These are phyloP conservation scores for Sylvia borin DNA, from an alignment of 2,797 vertebrate species.

Conservation along the genomic window DNA sequence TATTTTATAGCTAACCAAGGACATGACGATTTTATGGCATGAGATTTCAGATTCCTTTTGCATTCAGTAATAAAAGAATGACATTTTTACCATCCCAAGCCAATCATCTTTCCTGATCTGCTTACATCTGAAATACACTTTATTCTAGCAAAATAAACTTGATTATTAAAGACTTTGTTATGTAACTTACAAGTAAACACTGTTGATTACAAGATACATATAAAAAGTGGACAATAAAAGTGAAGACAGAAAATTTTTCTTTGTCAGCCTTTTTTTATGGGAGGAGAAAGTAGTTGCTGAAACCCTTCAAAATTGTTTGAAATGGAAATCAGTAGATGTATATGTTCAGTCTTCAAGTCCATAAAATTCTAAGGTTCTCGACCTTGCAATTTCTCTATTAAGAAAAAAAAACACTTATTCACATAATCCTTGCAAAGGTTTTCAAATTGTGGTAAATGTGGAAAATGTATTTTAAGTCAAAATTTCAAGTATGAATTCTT, in stretches of 20 bases:
- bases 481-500: constrained; percentile 18
- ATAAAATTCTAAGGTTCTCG: background rate
- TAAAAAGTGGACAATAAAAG: background rate
- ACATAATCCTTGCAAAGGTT: background rate
- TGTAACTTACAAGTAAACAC: background rate
- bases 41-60: background rate
- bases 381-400: background rate
- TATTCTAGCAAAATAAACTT: background rate
- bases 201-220: background rate
- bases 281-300: background rate
- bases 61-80: background rate
- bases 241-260: background rate
- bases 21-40: background rate
- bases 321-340: background rate
- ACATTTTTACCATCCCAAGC: background rate
- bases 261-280: background rate
- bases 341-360: background rate
- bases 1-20: background rate
- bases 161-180: background rate
- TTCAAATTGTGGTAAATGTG: background rate
- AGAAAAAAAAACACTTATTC: background rate
- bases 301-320: background rate
- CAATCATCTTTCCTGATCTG: background rate
- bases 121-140: background rate
- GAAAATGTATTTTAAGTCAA: constrained; percentile 17